Conservation (phyloP, 2,797 vertebrate genomes). For the Clarias fuscus region DNA sequence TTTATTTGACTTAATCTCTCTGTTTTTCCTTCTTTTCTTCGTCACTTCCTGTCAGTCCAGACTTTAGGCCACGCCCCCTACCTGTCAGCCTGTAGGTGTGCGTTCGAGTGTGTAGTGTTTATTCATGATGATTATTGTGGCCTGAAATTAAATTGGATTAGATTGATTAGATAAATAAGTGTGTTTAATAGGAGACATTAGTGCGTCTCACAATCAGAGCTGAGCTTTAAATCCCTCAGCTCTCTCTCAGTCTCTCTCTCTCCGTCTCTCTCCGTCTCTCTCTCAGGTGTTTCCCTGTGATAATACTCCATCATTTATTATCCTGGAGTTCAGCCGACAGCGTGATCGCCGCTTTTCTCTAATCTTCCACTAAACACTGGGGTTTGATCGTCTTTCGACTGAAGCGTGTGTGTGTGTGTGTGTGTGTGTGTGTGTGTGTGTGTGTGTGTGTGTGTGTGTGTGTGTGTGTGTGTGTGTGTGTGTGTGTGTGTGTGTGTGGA, state of each 20-base stretch:
- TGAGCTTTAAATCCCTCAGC: background rate
- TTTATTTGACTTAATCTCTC: background rate
- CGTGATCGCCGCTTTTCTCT: constrained; percentile 4
- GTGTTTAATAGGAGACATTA: background rate
- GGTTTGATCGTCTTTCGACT: background rate
- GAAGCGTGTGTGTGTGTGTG: too few relatives aligned
- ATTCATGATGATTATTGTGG: background rate
- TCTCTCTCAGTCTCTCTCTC: background rate
- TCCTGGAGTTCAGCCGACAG: background rate
- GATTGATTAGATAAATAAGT: background rate
- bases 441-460: too few relatives aligned
- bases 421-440: too few relatives aligned
- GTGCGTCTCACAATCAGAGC: background rate
- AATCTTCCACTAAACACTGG: constrained; percentile 34
- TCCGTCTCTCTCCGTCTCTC: background rate
- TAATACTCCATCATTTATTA: constrained; percentile 25
- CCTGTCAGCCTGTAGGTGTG: background rate
- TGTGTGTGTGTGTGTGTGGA: background rate
- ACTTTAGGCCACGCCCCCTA: background rate
- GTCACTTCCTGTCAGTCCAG: background rate
- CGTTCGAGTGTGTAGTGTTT: background rate
- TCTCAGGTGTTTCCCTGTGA: constrained; percentile 22
- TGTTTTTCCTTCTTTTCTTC: background rate
- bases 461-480: background rate
- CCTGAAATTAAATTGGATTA: background rate